Evolutionary conservation across 1,140 invertebrate genomes (phyloP), one percentile per base, ranked within the genome.

Genomic region (Laupala kohalensis): DNA sequence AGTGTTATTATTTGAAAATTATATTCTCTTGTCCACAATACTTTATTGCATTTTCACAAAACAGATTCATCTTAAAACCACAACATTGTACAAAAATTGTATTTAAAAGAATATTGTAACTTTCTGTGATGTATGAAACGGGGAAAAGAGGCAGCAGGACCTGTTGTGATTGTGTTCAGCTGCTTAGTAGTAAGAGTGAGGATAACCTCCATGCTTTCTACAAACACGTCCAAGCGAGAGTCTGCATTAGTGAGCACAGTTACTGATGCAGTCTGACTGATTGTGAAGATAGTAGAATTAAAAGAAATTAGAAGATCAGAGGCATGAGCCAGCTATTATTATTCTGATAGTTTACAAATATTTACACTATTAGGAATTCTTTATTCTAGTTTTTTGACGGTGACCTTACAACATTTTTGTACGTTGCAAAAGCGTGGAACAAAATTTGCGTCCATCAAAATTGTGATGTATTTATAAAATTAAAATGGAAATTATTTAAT

Each of bases 121-220:
- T 72, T 72, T 72, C 71, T 72, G 71, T 72, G 71, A 72, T 72
- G 28, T 28, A 72, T 12, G 9, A 28, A 72, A 68, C 66, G 71
- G 71, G 64, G 53, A 72, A 72, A 68, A 67, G 71, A 68, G 71
- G 71, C 71, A 72, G 71, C 71, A 67, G 30, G 67, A 68, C 30
- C n/a, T 71, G 70, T 71, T 62, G 37, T 71, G 25, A 6, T 70
- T 30, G 71, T 68, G 29, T 68, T 70, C 69, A 23, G 69, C 25
- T 72, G 71, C 65, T 64, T 53, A 25, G 25, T 71, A 30, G 71
- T 68, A 29, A 29, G 65, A 37, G 65, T 3, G 24, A 67, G 71
- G 3, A 24, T 2, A 25, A 64, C n/a, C 70, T 53, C 5, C 27
- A 28, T 66, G 70, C 70, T 71, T 66, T 37, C 26, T 29, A 68